Percentiles rank a stretch among this genome's conserved stretches.
Evolutionary conservation across 2,113 vertebrate genomes (phyloP).

Genomic region (Marcusenius ussheri): DNA sequence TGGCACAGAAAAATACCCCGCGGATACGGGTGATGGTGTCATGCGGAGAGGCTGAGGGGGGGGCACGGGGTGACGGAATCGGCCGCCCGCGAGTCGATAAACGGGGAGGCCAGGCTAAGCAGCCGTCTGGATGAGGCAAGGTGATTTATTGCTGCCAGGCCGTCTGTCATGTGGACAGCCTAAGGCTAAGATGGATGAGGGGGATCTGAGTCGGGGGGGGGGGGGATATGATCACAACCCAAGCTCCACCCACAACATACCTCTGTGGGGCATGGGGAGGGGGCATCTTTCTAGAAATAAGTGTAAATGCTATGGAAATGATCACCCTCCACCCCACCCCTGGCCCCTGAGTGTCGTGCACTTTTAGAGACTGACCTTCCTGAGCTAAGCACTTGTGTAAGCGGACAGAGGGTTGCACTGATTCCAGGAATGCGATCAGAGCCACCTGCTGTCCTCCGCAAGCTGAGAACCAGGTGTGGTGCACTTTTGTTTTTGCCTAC

Average conservation of each 20-base stretch:
- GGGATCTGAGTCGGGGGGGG: background rate
- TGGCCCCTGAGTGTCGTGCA: background rate
- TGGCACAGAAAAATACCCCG: background rate
- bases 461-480: too few species aligned
- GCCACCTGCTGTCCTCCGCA: background rate
- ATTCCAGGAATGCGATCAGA: background rate
- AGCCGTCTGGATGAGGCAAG: background rate
- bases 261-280: background rate
- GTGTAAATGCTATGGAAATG: background rate
- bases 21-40: background rate
- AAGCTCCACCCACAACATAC: background rate
- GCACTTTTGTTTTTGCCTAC: background rate
- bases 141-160: constrained; percentile 9
- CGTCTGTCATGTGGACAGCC: background rate
- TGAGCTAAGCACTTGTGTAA: background rate
- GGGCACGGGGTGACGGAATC: background rate
- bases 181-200: background rate
- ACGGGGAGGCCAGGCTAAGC: background rate
- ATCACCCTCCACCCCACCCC: background rate
- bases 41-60: background rate
- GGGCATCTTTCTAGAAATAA: too few species aligned
- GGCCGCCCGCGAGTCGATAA: background rate
- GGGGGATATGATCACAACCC: background rate
- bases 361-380: background rate
- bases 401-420: background rate